Evolutionary conservation across 2,888 invertebrate genomes (phyloP), one percentile per base, ranked within the genome.

Genomic region (Acanthacorydalis orientalis): DNA sequence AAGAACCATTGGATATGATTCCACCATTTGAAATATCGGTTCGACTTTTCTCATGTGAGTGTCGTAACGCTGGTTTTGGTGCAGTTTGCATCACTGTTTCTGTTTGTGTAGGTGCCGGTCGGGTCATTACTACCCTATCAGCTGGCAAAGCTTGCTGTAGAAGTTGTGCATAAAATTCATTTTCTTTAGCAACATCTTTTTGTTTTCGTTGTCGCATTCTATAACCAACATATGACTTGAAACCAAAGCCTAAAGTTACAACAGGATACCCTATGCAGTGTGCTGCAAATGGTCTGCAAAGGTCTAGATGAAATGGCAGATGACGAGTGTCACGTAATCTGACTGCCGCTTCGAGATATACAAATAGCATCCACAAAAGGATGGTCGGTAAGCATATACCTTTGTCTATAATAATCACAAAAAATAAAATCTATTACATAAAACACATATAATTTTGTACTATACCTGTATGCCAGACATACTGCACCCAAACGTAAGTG

Each of bases 401-500:
- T 68, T 87, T 43, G n/a, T 41, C 47, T 44, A 50, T 39, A 41
- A 31, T 8, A 16, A 34, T 49, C 15, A 33, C 2, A 43, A 43
- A 42, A 44, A 23, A 4, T 23, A 23, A 23, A 23, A 37, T 12
- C 7, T 6, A 37, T 14, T 37, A 12, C 9, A 37, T 16, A 2
- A 16, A 10, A 14, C 8, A 31, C 8, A 7, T 15, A 14, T 15
- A 14, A 42, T n/a, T 23, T n/a, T 15, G 16, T n/a, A 9, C 16
- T 56, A 70, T 65, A 86, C 93, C 92, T 76, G 92, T 90, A 68
- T 91, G 90, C 93, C 93, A 96, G 54, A 95, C 89, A 68, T 91
- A 93, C 69, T 96, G 95, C 62, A 96, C 89, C 95, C 95, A 97
- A 53, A 97, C 95, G 69, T 96, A 97, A 61, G 95, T 95, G 70